Evolutionary conservation across 2,113 vertebrate species (phyloP).

Genomic region (Tringa solitaria): DNA sequence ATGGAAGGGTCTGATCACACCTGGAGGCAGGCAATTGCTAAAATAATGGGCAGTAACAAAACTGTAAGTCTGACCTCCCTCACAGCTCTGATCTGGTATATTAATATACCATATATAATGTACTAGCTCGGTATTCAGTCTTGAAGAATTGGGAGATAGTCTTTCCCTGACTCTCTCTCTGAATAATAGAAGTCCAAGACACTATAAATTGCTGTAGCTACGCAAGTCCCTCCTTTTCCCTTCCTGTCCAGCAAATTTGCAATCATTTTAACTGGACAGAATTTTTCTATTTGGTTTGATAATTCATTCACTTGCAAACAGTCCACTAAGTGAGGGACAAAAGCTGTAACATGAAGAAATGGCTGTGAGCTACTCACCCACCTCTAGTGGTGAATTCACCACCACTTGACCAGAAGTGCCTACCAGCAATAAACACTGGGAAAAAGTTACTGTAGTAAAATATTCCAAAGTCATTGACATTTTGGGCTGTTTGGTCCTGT

Average conservation of each 20-base stretch:
- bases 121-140: background rate
- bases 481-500: background rate
- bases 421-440: fast-evolving
- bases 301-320: background rate
- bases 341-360: background rate
- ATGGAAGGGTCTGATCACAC: background rate
- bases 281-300: background rate
- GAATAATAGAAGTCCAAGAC: background rate
- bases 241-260: background rate
- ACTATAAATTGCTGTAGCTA: background rate
- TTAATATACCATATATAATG: background rate
- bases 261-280: background rate
- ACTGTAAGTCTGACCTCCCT: background rate
- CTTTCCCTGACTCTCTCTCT: background rate
- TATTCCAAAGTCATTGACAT: background rate
- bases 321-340: background rate
- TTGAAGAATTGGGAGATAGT: background rate
- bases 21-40: background rate
- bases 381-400: no score
- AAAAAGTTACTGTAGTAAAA: background rate
- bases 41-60: background rate
- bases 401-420: background rate
- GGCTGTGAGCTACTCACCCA: background rate
- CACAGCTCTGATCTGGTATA: background rate
- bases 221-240: background rate